Conservation (phyloP, 1,140 invertebrate species). For the Leptinotarsa texana region DNA sequence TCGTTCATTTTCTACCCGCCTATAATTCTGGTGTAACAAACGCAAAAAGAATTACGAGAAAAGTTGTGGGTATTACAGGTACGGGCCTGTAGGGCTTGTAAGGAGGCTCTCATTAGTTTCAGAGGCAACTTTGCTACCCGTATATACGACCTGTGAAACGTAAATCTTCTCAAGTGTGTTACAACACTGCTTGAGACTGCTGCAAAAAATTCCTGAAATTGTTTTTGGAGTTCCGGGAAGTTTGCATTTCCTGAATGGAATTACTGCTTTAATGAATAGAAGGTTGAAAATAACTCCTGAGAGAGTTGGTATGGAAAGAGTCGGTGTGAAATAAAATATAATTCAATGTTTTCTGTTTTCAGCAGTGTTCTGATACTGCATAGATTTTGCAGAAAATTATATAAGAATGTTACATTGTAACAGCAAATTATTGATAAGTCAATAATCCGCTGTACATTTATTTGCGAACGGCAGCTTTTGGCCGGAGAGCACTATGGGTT, state of each 20-base stretch:
- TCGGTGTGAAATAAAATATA: too few species aligned
- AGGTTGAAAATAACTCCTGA: not conserved
- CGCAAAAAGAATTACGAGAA: slow-evolving; percentile 28
- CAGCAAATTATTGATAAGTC: too few species aligned
- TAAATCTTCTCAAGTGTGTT: slow-evolving; percentile 11
- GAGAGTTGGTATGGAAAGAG: not conserved
- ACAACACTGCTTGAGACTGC: slow-evolving; percentile 3
- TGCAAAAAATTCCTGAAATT: slow-evolving; percentile 8
- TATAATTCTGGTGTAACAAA: not conserved
- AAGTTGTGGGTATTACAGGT: slow-evolving; percentile 36
- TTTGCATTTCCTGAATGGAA: not conserved
- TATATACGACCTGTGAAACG: slow-evolving; percentile 14
- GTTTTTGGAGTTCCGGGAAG: not conserved
- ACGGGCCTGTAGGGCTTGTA: slow-evolving; percentile 33
- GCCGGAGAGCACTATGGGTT: too few species aligned
- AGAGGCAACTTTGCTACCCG: slow-evolving; percentile 20
- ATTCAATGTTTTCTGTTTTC: too few species aligned
- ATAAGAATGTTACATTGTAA: too few species aligned
- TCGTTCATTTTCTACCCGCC: not conserved
- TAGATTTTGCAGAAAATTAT: too few species aligned
- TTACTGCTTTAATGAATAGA: not conserved
- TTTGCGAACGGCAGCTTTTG: too few species aligned
- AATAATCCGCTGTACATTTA: too few species aligned
- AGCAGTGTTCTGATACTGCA: too few species aligned
- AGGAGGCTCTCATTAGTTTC: slow-evolving; percentile 38